These are phyloP conservation scores for Sparus aurata DNA, from an alignment of 2,797 vertebrate genomes.

Conservation along the genomic window DNA sequence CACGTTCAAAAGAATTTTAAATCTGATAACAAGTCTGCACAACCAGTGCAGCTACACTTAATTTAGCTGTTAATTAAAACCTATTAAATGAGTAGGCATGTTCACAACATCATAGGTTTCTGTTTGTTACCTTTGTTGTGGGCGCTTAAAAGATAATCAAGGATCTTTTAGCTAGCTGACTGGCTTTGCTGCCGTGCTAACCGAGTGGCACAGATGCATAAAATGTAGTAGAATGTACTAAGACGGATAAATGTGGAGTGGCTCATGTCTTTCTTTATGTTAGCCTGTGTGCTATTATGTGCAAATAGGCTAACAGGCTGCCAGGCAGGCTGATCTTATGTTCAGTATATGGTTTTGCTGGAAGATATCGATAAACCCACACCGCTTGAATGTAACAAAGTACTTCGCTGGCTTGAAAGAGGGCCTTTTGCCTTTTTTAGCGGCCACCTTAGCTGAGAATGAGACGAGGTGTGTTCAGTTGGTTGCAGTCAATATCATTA, in stretches of 20 bases:
- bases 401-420: too few species aligned
- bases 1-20: slow-evolving; percentile 22
- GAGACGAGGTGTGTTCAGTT: too few species aligned
- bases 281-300: neutral
- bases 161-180: neutral
- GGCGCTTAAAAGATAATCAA: neutral
- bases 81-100: neutral
- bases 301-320: too few species aligned
- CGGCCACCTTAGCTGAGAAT: too few species aligned
- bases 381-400: too few species aligned
- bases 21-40: slow-evolving; percentile 18
- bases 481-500: too few species aligned
- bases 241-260: neutral
- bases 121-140: slow-evolving; percentile 4
- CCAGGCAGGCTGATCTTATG: too few species aligned
- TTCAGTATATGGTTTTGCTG: too few species aligned
- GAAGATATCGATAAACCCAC: too few species aligned
- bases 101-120: neutral
- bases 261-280: neutral
- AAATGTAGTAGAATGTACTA: slow-evolving; percentile 1
- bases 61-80: neutral
- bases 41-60: neutral
- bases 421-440: too few species aligned
- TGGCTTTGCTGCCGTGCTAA: neutral
- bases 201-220: neutral